Base-by-base conservation (phyloP, 1,140 invertebrate species). In the Anthonomus grandis region DNA sequence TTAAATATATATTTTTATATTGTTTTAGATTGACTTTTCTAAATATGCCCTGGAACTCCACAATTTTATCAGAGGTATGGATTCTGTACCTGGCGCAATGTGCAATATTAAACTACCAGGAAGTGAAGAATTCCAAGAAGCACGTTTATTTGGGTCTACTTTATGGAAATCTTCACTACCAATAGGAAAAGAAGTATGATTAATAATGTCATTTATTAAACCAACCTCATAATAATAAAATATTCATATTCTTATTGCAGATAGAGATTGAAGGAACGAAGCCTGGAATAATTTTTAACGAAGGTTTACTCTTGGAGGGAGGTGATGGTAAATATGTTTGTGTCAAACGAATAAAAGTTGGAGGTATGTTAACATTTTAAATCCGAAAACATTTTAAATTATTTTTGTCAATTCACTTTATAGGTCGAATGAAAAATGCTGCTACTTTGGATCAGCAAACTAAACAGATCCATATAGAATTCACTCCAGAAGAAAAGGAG, bases 31-130 rank as follows among this genome's bases (percentile, higher is more conserved):
- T 39, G 82, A 93, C 55, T 91, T 86, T 82, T 76, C 79, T 0
- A 84, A 89, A 75, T 72, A 77, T 19, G 81, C 86, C 12, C 34
- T 80, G 47, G 71, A 81, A 57, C 76, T 97, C 5, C 95, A 97
- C 73, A 91, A 98, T 75, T 98, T 97, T 66, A 93, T 98, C 54
- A 77, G 95, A 31, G 95, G 91, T 2, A 77, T 95, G 66, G 95
- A 98, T 69, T 95, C 93, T 39, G 87, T 89, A 0, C 95, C 95
- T 0, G 95, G 95, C 2, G 94, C 95, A 0, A 89, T 89, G 77
- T 86, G 88, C 0, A 70, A 76, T 0, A 75, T 97, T 1, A 74
- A 80, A 59, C 59, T 77, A 31, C 74, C 78, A 27, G 73, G 64
- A 10, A 74, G 63, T 57, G 70, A 75, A 0, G 80, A 85, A 47